Evolutionary conservation across 2,888 invertebrate species (phyloP).

Genomic region (Napeogenes sylphis): DNA sequence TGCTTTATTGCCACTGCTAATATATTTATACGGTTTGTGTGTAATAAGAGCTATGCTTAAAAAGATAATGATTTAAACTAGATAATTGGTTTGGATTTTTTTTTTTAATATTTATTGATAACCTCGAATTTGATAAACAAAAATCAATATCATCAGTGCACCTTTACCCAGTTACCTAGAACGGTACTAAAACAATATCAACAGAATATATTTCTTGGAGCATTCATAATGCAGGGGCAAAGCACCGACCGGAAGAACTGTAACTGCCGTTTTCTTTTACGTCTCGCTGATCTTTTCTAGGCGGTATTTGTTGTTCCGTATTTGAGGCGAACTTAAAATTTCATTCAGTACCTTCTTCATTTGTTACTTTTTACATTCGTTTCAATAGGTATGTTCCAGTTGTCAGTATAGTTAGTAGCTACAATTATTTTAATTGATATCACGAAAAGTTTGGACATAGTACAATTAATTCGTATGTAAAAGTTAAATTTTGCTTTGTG

Average conservation of each 20-base stretch:
- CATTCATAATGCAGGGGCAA: conserved; percentile 50
- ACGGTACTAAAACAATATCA: conserved; percentile 39
- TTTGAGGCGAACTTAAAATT: conserved; percentile 8
- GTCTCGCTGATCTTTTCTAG: conserved; percentile 40
- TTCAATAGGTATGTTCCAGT: too few relatives aligned
- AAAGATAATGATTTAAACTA: too few relatives aligned
- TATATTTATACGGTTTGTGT: too few relatives aligned
- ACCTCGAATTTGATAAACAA: too few relatives aligned
- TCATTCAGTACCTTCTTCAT: neutral
- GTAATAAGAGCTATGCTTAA: too few relatives aligned
- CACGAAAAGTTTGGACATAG: too few relatives aligned
- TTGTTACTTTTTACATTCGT: neutral
- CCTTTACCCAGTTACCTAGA: neutral
- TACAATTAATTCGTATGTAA: neutral
- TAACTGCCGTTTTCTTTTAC: conserved; percentile 54
- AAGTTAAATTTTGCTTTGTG: neutral
- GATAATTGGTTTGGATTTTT: neutral
- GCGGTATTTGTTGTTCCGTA: conserved; percentile 32
- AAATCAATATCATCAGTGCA: neutral
- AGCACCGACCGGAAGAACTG: conserved; percentile 49
- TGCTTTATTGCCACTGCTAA: conserved; percentile 1
- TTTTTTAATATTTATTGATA: neutral
- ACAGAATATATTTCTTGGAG: conserved; percentile 42
- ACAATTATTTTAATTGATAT: too few relatives aligned
- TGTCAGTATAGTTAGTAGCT: too few relatives aligned